Evolutionary conservation across 2,888 invertebrate genomes (phyloP).

Genomic region (Netelia melanura): DNA sequence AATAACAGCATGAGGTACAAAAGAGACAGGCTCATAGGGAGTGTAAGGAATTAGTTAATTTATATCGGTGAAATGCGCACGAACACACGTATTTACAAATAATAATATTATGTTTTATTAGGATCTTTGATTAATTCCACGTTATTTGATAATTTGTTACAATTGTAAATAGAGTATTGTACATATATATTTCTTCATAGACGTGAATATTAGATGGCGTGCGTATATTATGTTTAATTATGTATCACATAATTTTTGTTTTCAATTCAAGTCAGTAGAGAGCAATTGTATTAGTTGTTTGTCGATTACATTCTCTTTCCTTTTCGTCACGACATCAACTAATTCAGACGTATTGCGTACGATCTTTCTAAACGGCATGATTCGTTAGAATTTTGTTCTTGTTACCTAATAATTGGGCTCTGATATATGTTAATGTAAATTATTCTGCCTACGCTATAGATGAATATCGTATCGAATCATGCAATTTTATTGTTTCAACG

Average conservation of each 20-base stretch:
- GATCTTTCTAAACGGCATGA: slow-evolving; percentile 11
- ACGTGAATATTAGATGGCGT: slow-evolving; percentile 33
- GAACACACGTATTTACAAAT: slow-evolving; percentile 60
- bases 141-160: slow-evolving; percentile 48
- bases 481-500: slow-evolving; percentile 16
- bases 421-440: slow-evolving; percentile 10
- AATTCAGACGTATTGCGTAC: slow-evolving; percentile 31
- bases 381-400: slow-evolving; percentile 37
- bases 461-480: background rate
- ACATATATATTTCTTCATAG: slow-evolving; percentile 33
- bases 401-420: slow-evolving; percentile 18
- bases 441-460: slow-evolving; percentile 13
- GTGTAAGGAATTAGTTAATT: slow-evolving; percentile 49
- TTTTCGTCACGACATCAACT: slow-evolving; percentile 14
- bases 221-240: slow-evolving; percentile 34
- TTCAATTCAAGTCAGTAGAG: slow-evolving; percentile 8
- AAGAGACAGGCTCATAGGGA: slow-evolving; percentile 41
- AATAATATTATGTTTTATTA: slow-evolving; percentile 45
- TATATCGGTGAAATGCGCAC: slow-evolving; percentile 61
- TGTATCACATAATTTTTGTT: slow-evolving; percentile 8
- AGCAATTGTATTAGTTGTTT: slow-evolving; percentile 2
- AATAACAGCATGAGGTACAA: slow-evolving; percentile 53
- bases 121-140: slow-evolving; percentile 37
- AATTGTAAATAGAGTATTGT: slow-evolving; percentile 52
- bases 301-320: slow-evolving; percentile 12